Evolutionary conservation across 2,888 invertebrate genomes (phyloP), one percentile per base, ranked within the genome.

Genomic region (Clusia tigrina): DNA sequence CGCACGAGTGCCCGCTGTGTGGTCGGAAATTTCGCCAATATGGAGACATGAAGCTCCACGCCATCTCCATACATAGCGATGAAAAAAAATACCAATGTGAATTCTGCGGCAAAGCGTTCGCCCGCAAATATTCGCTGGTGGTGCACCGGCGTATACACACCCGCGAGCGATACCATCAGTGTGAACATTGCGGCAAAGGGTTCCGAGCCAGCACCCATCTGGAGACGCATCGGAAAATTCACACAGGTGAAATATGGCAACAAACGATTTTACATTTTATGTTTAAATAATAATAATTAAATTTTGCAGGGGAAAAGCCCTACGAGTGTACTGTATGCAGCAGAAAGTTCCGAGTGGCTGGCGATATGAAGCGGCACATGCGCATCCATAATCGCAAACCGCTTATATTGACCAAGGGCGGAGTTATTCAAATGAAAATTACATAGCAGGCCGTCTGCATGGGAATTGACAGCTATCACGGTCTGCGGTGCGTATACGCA

Each of bases 11-110:
- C 78, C 89, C 91, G 46, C 69, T 76, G 12, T 95, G 95, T 79
- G 91, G 90, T 1, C 87, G 90, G 2, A 87, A 89, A 73, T 95
- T 95, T 83, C 86, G 94, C 0, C 94, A 94, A 80, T 93, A 93
- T 92, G 93, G 94, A 56, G 95, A 95, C 80, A 86, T 95, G 56
- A 93, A 93, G 76, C 94, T 94, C 80, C 95, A 95, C 83, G 89
- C 89, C 64, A 90, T 90, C 26, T 94, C 94, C 2, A 86, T 93
- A 67, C 95, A 95, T 79, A 91, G 92, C 9, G 89, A 89, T 52
- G 87, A 92, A 82, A 93, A 93, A 81, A 89, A 90, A 69, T 93
- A 91, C 80, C 94, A 94, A 77, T 95, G 95, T 80, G 94, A 94
- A 77, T 95, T 91, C 79, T 95, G 95, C 78, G 91, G 90, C 60